A percentile compares a stretch with the other conserved stretches of the same genome.
Evolutionary conservation across 2,113 vertebrate species (phyloP).

Genomic region (Symphodus melops): DNA sequence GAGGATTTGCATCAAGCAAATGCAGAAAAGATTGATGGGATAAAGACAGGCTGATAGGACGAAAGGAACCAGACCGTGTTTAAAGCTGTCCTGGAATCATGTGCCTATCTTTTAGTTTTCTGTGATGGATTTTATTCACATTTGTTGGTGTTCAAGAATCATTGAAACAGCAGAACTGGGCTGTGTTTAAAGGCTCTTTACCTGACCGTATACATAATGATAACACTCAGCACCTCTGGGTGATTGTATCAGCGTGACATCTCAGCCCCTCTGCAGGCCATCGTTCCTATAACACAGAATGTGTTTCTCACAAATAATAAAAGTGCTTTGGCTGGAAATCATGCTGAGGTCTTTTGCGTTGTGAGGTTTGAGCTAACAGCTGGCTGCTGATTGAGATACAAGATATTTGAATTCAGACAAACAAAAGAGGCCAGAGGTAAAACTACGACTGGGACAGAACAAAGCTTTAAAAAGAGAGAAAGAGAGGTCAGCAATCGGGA

Average conservation of each 20-base stretch:
- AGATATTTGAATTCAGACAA: constrained; percentile 32
- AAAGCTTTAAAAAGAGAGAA: neutral
- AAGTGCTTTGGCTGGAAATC: constrained; percentile 8
- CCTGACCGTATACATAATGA: neutral
- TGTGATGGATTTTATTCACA: neutral
- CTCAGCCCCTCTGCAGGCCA: neutral
- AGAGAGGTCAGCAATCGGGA: neutral
- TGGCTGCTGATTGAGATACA: constrained; percentile 9
- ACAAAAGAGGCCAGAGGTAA: neutral
- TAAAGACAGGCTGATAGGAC: constrained; percentile 8
- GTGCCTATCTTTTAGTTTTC: constrained; percentile 1
- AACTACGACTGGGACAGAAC: constrained; percentile 2
- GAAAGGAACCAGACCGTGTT: neutral
- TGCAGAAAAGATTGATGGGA: constrained; percentile 34
- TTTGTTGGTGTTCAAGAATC: constrained; percentile 15
- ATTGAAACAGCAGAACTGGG: neutral
- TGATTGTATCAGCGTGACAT: neutral
- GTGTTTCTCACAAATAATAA: constrained; percentile 4
- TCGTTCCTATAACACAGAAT: constrained; percentile 4
- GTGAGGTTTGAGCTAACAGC: constrained; percentile 10
- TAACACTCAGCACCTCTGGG: constrained; percentile 15
- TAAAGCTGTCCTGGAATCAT: neutral
- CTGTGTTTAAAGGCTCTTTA: neutral
- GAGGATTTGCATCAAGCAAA: constrained; percentile 45
- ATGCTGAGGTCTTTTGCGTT: constrained; percentile 3